Base-by-base conservation (phyloP, 2,888 invertebrate species). In the Sphaerophoria taeniata region DNA sequence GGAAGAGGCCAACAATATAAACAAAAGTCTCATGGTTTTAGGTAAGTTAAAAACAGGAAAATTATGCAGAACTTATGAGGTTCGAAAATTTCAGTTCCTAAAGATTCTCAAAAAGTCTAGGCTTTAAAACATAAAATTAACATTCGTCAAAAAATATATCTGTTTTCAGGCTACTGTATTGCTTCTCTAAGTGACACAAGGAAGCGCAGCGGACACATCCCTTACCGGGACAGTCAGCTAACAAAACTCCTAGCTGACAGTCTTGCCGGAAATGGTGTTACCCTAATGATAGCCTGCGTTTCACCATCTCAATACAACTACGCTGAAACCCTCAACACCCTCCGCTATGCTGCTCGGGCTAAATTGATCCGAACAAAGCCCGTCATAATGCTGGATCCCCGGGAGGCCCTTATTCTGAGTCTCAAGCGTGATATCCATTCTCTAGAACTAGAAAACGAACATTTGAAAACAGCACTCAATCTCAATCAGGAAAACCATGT, bases 1-100 rank as follows among this genome's bases (percentile, higher is more conserved):
- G 87, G 97, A 97, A 90, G 98, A 98, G 90, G 98, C 98, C 0
- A 98, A 98, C 90, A 98, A 98, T 91, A 98, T 98, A 87, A 98
- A 98, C 91, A 97, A 98, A 91, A 98, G 98, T 90, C 94, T 98
- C 0, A 97, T 98, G 95, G 98, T 98, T 5, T 92, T 98, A 88
- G 98, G 97, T 96, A 90, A 93, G 87, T 67, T 7, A 16, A 55
- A 65, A n/a, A 9, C 16, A 3, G 11, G 11, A 11, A 11, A 9
- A 43, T 0, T 9, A 11, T 9, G 9, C 9, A 43, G 9, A 43
- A 43, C 11, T 11, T 9, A 43, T 3, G 9, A 9, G 9, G 0
- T 9, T 12, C 9, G 43, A 9, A 9, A 9, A 2, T 3, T 43
- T 43, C 0, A 39, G 7, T 24, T 24, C 24, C 24, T 24, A 24